Percentiles rank a stretch among this genome's conserved stretches.
These are phyloP conservation scores for Sitobion miscanthi DNA, from an alignment of 1,140 invertebrate species.

Conservation along the genomic window DNA sequence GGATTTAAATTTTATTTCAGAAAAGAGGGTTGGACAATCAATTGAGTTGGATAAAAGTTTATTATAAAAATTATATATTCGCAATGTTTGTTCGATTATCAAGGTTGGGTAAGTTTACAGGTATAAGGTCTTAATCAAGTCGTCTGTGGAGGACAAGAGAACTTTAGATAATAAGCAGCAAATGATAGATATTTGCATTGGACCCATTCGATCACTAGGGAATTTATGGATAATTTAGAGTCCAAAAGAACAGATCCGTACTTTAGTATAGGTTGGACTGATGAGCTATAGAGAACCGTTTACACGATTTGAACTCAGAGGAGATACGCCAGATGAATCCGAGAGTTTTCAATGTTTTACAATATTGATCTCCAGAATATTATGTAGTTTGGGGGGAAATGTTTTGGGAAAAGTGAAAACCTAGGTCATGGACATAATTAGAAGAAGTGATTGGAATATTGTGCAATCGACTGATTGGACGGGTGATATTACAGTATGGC, in stretches of 20 bases:
- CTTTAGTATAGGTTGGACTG: background rate
- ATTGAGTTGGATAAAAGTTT: no score
- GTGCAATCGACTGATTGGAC: background rate
- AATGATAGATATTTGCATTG: background rate
- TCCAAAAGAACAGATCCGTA: background rate
- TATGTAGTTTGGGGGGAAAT: background rate
- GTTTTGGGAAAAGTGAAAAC: background rate
- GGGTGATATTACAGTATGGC: background rate
- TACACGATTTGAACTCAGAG: background rate
- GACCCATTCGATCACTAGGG: background rate
- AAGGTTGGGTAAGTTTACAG: no score
- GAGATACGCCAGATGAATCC: background rate
- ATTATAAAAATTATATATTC: no score
- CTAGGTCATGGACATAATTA: background rate
- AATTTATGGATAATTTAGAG: background rate
- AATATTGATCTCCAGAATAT: background rate
- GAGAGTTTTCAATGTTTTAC: background rate
- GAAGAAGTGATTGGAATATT: background rate
- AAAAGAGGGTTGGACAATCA: no score
- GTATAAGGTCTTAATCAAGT: no score
- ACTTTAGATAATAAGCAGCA: background rate
- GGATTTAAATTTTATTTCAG: no score
- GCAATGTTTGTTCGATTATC: no score
- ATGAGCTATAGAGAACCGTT: background rate
- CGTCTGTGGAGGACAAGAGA: no score